A percentile compares a stretch with the other conserved stretches of the same genome.
Evolutionary conservation across 2,797 vertebrate species (phyloP).

Genomic region (Diglossa cyanea): DNA sequence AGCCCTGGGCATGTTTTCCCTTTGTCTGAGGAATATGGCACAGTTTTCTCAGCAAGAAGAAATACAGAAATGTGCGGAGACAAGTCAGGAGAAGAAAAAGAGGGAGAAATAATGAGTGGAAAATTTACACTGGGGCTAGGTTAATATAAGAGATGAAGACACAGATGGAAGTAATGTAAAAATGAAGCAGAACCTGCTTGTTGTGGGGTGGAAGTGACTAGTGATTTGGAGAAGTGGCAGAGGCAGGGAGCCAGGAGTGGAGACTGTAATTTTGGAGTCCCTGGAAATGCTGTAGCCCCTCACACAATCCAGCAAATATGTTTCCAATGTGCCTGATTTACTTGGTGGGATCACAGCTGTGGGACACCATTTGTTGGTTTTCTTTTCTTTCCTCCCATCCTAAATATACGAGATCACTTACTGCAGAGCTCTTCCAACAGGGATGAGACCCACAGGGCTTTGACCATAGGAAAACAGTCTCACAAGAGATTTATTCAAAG

Average conservation of each 20-base stretch:
- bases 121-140: neutral
- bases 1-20: neutral
- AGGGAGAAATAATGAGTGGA: neutral
- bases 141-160: neutral
- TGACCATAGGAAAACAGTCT: neutral
- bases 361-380: neutral
- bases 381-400: no score
- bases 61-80: neutral
- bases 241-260: neutral
- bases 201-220: neutral
- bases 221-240: neutral
- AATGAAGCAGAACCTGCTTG: neutral
- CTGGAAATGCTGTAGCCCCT: neutral
- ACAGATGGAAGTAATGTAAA: neutral
- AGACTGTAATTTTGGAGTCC: neutral
- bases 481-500: neutral
- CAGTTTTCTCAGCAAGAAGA: neutral
- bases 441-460: neutral
- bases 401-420: neutral
- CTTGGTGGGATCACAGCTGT: neutral
- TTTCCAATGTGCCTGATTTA: fast-evolving
- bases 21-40: neutral
- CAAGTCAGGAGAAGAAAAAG: neutral
- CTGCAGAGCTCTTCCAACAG: neutral
- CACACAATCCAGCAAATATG: neutral